These are phyloP conservation scores for Heliconius ismenius DNA, from an alignment of 2,888 invertebrate species.

Conservation along the genomic window DNA sequence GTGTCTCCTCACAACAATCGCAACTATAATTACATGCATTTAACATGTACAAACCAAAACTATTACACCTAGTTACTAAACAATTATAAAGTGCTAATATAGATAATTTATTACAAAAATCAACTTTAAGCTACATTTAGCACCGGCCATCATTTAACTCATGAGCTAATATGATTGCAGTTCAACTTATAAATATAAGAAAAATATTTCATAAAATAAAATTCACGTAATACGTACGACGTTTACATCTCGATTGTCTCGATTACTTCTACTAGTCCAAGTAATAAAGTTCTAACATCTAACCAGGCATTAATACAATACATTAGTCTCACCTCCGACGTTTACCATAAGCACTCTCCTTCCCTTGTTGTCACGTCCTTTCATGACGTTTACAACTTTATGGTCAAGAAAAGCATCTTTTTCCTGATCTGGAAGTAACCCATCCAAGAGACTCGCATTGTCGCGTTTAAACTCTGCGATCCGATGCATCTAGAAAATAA, in stretches of 20 bases:
- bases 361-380: slow-evolving; percentile 88
- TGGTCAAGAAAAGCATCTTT: slow-evolving; percentile 85
- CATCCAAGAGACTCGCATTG: slow-evolving; percentile 83
- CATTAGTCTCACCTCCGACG: slow-evolving; percentile 83
- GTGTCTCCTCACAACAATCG: not conserved
- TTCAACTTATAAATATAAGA: not conserved
- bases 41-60: slow-evolving; percentile 1
- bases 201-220: not conserved
- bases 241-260: not conserved
- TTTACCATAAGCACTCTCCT: slow-evolving; percentile 88
- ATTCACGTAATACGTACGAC: not conserved
- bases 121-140: not conserved
- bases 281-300: not conserved
- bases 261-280: not conserved
- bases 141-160: not conserved
- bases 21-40: not conserved
- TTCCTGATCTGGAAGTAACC: slow-evolving; percentile 86
- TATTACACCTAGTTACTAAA: not conserved
- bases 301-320: not conserved
- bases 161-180: not conserved
- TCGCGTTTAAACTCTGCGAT: slow-evolving; percentile 89
- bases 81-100: not conserved
- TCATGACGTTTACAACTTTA: slow-evolving; percentile 89
- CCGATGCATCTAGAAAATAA: slow-evolving; percentile 85
- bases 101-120: not conserved